phyloP scores from a whole-genome alignment of 2,888 invertebrate species.

The Pterostichus madidus region DNA sequence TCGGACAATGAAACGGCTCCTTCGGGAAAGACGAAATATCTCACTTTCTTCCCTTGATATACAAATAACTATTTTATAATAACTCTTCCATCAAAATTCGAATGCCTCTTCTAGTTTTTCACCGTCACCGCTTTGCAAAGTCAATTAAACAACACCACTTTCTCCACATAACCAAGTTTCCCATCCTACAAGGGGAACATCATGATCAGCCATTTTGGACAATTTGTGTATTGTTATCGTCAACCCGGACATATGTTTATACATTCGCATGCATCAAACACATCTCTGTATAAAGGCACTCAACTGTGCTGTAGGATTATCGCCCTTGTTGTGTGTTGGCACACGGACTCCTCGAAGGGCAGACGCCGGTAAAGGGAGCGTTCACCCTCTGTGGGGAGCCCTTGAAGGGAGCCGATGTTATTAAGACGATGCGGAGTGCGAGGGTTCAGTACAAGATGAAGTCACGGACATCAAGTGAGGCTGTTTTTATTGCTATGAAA shows the following conservation, averaged over 20 bases:
- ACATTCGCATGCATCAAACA: neutral
- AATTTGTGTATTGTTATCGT: neutral
- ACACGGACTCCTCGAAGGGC: neutral
- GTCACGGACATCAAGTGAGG: neutral
- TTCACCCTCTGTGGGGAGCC: conserved; percentile 2
- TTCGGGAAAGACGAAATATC: too few species aligned
- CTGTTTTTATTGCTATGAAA: neutral
- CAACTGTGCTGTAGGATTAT: too few species aligned
- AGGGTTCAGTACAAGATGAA: conserved; percentile 9
- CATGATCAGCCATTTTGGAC: conserved; percentile 9
- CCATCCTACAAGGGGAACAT: neutral
- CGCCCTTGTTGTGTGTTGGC: too few species aligned
- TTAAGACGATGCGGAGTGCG: conserved; percentile 40
- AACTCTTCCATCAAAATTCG: too few species aligned
- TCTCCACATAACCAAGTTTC: too few species aligned
- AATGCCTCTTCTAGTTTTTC: too few species aligned
- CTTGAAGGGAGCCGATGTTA: conserved; percentile 35
- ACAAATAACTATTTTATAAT: too few species aligned
- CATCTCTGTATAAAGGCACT: neutral
- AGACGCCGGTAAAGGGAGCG: neutral
- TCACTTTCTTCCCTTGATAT: too few species aligned
- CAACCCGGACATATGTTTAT: neutral
- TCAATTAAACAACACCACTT: too few species aligned
- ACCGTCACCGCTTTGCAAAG: too few species aligned
- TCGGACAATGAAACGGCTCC: too few species aligned